phyloP scores from a whole-genome alignment of 1,140 invertebrate genomes.

The Teleopsis dalmanni region DNA sequence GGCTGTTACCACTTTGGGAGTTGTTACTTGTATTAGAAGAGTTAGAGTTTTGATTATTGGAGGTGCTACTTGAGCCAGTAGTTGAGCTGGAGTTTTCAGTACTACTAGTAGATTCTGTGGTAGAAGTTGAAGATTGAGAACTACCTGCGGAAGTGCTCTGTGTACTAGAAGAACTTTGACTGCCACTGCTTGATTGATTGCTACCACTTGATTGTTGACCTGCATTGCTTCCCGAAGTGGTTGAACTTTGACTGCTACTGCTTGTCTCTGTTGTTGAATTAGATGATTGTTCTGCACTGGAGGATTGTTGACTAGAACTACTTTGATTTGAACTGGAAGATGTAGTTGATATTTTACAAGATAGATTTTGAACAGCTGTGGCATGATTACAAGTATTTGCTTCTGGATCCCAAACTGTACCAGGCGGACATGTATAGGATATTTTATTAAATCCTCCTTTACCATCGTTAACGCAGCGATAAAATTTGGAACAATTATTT shows the following conservation, averaged over 20 bases:
- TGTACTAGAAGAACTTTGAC: not conserved
- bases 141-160: not conserved
- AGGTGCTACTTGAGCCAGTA: not conserved
- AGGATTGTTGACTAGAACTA: conserved; percentile 5
- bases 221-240: conserved; percentile 14
- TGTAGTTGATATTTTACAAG: conserved; percentile 28
- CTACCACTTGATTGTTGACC: conserved; percentile 1
- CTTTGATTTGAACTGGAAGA: not conserved
- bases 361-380: conserved; percentile 46
- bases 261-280: conserved; percentile 20
- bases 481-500: conserved; percentile 59
- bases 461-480: conserved; percentile 56
- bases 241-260: conserved; percentile 20
- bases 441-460: conserved; percentile 51
- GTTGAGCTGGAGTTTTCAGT: conserved; percentile 5
- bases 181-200: not conserved
- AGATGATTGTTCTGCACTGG: conserved; percentile 12
- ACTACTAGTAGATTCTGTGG: not conserved
- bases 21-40: not conserved
- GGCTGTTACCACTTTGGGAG: not conserved
- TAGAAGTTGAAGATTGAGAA: not conserved
- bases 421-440: conserved; percentile 57
- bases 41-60: conserved; percentile 3
- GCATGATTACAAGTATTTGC: conserved; percentile 55
- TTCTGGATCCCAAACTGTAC: conserved; percentile 57